These are phyloP conservation scores for Porphyrio hochstetteri DNA, from an alignment of 2,113 vertebrate genomes.

Conservation along the genomic window DNA sequence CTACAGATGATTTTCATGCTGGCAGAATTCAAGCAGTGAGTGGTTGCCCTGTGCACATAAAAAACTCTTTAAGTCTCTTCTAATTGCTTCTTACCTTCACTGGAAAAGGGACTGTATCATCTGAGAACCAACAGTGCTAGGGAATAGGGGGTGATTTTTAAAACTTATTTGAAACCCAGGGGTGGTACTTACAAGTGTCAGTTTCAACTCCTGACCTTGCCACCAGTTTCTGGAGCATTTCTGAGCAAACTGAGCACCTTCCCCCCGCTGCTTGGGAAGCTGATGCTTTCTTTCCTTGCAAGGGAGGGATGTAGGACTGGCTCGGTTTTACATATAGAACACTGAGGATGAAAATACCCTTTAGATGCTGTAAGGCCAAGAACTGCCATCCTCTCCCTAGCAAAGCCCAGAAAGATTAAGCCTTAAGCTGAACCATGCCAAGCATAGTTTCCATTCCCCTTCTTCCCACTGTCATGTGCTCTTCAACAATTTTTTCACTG, in stretches of 20 bases:
- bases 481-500: constrained; percentile 49
- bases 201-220: background rate
- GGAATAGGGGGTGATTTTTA: background rate
- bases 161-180: background rate
- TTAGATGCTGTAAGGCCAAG: background rate
- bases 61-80: background rate
- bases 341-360: background rate
- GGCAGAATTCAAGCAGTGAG: background rate
- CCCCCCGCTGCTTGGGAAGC: background rate
- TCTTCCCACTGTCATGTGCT: background rate
- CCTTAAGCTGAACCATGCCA: background rate
- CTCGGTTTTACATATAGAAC: background rate
- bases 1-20: background rate
- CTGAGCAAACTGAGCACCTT: background rate
- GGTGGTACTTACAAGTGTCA: background rate
- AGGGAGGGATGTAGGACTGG: background rate
- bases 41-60: background rate
- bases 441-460: background rate
- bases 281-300: background rate
- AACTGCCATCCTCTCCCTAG: background rate
- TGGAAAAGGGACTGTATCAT: background rate
- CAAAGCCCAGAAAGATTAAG: background rate
- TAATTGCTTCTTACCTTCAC: background rate
- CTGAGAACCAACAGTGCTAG: background rate
- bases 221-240: background rate